phyloP scores from a whole-genome alignment of 2,888 invertebrate species.

The Patella depressa region DNA sequence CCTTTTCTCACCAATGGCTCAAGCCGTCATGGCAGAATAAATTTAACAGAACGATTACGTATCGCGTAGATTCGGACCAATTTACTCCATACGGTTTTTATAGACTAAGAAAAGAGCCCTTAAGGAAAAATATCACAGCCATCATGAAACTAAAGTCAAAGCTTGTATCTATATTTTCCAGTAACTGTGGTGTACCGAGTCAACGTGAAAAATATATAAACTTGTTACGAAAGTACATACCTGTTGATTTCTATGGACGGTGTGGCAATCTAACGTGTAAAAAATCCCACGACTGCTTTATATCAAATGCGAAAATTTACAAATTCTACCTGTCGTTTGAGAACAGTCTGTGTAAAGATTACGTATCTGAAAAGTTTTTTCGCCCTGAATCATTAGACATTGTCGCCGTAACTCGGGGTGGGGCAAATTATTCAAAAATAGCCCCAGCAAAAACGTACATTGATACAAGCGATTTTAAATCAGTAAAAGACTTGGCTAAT shows the following conservation, averaged over 20 bases:
- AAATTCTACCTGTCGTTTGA: slow-evolving; percentile 38
- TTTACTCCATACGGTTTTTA: slow-evolving; percentile 27
- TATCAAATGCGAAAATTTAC: slow-evolving; percentile 18
- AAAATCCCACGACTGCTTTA: neutral
- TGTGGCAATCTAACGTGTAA: slow-evolving; percentile 27
- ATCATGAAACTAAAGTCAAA: slow-evolving; percentile 19
- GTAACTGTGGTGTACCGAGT: slow-evolving; percentile 27
- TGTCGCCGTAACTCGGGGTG: slow-evolving; percentile 31
- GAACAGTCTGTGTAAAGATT: slow-evolving; percentile 32
- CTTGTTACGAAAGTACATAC: slow-evolving; percentile 22
- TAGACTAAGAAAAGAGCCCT: neutral
- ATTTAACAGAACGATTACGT: slow-evolving; percentile 32
- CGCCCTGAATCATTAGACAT: slow-evolving; percentile 16
- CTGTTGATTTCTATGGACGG: slow-evolving; percentile 29
- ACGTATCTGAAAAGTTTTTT: slow-evolving; percentile 37
- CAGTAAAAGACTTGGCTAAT: slow-evolving; percentile 16
- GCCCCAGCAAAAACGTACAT: slow-evolving; percentile 16
- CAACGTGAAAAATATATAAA: slow-evolving; percentile 25
- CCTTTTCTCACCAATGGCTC: too few relatives aligned
- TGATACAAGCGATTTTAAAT: slow-evolving; percentile 16
- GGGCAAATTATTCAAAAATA: slow-evolving; percentile 27
- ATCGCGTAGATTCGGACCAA: slow-evolving; percentile 39
- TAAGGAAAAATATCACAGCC: neutral
- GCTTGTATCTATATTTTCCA: slow-evolving; percentile 25
- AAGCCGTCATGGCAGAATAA: neutral